Evolutionary conservation across 2,888 invertebrate species (phyloP), one percentile per base, ranked within the genome.

Genomic region (Operophtera brumata): DNA sequence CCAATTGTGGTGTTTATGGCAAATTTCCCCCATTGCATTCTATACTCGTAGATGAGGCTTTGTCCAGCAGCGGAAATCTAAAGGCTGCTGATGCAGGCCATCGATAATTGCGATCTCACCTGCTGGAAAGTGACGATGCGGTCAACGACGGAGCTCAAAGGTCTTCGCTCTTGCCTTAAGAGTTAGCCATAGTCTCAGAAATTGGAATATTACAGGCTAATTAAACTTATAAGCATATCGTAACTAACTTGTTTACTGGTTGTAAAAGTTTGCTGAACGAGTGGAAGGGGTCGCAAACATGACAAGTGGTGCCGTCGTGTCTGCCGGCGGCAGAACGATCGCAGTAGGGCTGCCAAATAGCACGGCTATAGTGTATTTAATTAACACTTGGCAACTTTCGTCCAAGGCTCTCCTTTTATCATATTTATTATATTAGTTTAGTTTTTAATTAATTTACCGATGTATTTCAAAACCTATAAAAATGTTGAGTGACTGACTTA

Each of bases 231-330:
- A 47, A n/a, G 36, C 25, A 11, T 39, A 30, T 47, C 54, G 36
- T 44, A 40, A 48, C 40, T 43, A 83, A 84, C 81, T 83, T 82
- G 82, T 84, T 84, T 83, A 79, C 80, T 71, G 65, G 70, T 72
- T 70, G 70, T 77, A 77, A 73, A 80, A 80, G 70, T 83, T 80
- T 63, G 70, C 64, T 64, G 62, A 64, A 66, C 68, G 62, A 69
- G 65, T 64, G 69, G 69, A 69, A 70, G 66, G 65, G 76, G 73
- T 75, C 75, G 66, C 72, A 77, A 78, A 79, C 77, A 75, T 71
- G 76, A 72, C 69, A 65, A 68, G 59, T 47, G 77, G 69, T 69
- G 75, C 72, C 74, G 65, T 53, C 67, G 68, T 52, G 75, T 71
- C 71, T 75, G 67, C 60, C 64, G 62, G 63, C 64, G 61, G 48